phyloP scores from a whole-genome alignment of 2,797 vertebrate species.

The Pipistrellus nathusii region DNA sequence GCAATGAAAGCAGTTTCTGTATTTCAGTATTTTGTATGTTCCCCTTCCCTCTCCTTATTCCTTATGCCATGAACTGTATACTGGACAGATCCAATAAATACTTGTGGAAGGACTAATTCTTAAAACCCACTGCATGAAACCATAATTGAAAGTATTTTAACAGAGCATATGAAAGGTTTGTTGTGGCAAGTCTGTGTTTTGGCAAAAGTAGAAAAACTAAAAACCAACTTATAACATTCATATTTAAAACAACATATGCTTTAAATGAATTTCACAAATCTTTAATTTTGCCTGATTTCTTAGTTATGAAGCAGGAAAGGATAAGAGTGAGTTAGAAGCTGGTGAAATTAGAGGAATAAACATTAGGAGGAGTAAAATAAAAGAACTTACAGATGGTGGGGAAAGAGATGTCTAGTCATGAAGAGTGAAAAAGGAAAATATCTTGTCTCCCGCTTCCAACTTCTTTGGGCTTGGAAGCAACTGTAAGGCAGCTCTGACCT shows the following conservation, averaged over 20 bases:
- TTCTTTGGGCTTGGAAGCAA: neutral
- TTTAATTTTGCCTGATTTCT: constrained; percentile 10
- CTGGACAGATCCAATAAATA: neutral
- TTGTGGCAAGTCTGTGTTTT: constrained; percentile 16
- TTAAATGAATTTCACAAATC: neutral
- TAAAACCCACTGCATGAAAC: neutral
- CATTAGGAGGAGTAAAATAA: neutral
- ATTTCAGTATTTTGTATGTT: neutral
- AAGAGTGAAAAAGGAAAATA: neutral
- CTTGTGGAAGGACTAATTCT: constrained; percentile 12
- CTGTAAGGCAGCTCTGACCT: neutral
- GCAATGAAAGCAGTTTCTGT: neutral
- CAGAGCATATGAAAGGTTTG: constrained; percentile 3
- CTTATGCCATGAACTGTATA: neutral
- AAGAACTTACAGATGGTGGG: neutral
- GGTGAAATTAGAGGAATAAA: neutral
- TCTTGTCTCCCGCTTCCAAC: neutral
- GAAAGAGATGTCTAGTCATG: neutral
- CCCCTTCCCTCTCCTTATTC: neutral
- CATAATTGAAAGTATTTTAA: neutral
- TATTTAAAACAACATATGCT: neutral
- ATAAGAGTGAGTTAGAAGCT: neutral
- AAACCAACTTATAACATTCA: neutral
- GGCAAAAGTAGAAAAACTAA: constrained; percentile 14
- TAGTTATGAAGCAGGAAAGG: neutral